Conservation (phyloP, 2,888 invertebrate genomes). For the Scaptomyza polygonia region DNA sequence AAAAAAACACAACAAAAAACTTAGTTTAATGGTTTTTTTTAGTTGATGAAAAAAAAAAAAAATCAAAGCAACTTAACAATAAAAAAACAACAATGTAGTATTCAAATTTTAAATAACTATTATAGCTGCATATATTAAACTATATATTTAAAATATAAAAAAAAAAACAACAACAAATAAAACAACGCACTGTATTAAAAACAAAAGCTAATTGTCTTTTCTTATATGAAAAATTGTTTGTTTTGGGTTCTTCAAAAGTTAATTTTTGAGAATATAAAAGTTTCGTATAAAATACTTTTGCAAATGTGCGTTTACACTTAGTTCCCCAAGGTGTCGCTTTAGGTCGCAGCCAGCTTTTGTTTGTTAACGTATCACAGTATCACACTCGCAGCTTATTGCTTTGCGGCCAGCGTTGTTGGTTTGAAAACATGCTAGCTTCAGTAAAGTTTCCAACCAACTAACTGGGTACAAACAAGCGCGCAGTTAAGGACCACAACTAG, state of each 20-base stretch:
- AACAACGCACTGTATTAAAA: slow-evolving; percentile 68
- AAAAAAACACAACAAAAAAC: slow-evolving; percentile 49
- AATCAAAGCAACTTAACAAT: slow-evolving; percentile 57
- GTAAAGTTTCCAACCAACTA: background rate
- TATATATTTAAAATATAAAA: slow-evolving; percentile 71
- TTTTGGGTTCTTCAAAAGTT: no score
- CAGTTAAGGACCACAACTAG: background rate
- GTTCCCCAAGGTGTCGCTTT: background rate
- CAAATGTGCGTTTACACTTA: no score
- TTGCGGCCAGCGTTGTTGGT: background rate
- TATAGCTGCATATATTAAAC: slow-evolving; percentile 75
- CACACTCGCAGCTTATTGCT: slow-evolving; percentile 10
- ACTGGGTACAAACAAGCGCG: background rate
- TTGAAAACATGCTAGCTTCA: slow-evolving; percentile 1
- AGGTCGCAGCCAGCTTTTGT: slow-evolving; percentile 13
- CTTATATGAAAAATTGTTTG: background rate
- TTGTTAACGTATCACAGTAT: no score
- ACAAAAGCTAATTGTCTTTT: background rate
- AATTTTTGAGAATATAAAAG: no score
- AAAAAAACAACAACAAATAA: slow-evolving; percentile 53
- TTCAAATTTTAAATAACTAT: slow-evolving; percentile 73
- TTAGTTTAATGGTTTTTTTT: slow-evolving; percentile 60
- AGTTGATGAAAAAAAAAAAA: slow-evolving; percentile 57
- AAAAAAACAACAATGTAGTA: slow-evolving; percentile 60
- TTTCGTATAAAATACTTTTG: no score